Base-by-base conservation (phyloP, 2,113 vertebrate genomes). In the Gymnorhina tibicen region DNA sequence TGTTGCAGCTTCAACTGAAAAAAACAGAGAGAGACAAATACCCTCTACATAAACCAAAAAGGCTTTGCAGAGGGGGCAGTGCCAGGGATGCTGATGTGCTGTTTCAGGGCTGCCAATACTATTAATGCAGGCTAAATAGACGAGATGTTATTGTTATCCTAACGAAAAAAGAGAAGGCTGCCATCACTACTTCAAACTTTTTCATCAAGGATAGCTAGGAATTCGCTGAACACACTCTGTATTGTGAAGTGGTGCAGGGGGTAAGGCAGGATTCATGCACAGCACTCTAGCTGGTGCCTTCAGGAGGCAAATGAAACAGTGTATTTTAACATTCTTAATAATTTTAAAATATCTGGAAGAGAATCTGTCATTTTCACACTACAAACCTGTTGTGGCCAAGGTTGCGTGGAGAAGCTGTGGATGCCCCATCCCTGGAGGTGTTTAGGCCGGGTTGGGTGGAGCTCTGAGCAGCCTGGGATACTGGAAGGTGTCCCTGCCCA, bases 331-430 rank as follows among this genome's bases (percentile, higher is more conserved):
- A 26, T 72, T 35, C 9, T 44, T 76, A 35, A 52, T 78, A 44
- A 44, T 18, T 20, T 16, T 64, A 28, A 73, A 82, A 27, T 49
- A 52, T 1, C 44, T 53, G 35, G 4, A 44, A 52, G 16, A 9
- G 41, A 41, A 58, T 82, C 16, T 63, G 11, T 32, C 0, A 0
- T 52, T 73, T 67, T 82, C 53, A 41, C 6, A 0, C 41, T 23
- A 2, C 2, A 27, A 35, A 20, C 13, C 3, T 5, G 7, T 24
- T 24, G 11, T n/a, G 28, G 23, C 7, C 60, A 22, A 30, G 28
- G n/a, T 9, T 82, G 13, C 13, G 8, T 9, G 4, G 9, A 44
- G 12, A 44, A 28, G 21, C 10, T 15, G 7, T 20, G 16, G 42
- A 5, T 58, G 8, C 23, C 33, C 16, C 28, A 2, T 17, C 27